Evolutionary conservation across 23 tunicate species (phyloP).

Genomic region (Styela clava): DNA sequence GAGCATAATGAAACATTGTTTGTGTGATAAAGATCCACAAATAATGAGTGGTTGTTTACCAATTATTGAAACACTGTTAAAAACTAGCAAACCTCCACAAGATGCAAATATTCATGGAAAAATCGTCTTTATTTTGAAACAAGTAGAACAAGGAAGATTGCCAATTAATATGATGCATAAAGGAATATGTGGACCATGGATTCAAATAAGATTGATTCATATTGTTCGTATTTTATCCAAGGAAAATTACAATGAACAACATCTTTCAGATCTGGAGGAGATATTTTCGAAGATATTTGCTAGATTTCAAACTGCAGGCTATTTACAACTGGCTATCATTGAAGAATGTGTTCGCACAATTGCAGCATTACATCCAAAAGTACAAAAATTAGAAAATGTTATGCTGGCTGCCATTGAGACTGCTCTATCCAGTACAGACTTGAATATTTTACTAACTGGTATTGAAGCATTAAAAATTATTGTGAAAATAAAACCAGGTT

Average conservation of each 20-base stretch:
- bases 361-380: background rate
- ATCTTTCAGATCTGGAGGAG: background rate
- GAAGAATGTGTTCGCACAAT: slow-evolving; percentile 5
- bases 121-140: slow-evolving; percentile 47
- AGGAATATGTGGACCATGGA: slow-evolving; percentile 70
- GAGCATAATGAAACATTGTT: slow-evolving; percentile 30
- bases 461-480: slow-evolving; percentile 4
- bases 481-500: background rate
- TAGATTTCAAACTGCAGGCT: slow-evolving; percentile 5
- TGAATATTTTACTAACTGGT: background rate
- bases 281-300: background rate
- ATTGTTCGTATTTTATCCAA: slow-evolving; percentile 20
- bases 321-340: slow-evolving; percentile 2
- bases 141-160: slow-evolving; percentile 43
- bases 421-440: background rate
- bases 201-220: slow-evolving; percentile 36
- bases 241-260: background rate
- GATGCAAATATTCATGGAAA: slow-evolving; percentile 22
- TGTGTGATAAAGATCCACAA: slow-evolving; percentile 59
- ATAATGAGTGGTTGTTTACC: slow-evolving; percentile 67
- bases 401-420: background rate
- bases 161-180: slow-evolving; percentile 50
- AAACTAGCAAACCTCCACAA: slow-evolving; percentile 25
- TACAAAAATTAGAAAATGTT: background rate
- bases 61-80: slow-evolving; percentile 33